Evolutionary conservation across 2,888 invertebrate species (phyloP), one percentile per base, ranked within the genome.

Genomic region (Priocnemis perturbator): DNA sequence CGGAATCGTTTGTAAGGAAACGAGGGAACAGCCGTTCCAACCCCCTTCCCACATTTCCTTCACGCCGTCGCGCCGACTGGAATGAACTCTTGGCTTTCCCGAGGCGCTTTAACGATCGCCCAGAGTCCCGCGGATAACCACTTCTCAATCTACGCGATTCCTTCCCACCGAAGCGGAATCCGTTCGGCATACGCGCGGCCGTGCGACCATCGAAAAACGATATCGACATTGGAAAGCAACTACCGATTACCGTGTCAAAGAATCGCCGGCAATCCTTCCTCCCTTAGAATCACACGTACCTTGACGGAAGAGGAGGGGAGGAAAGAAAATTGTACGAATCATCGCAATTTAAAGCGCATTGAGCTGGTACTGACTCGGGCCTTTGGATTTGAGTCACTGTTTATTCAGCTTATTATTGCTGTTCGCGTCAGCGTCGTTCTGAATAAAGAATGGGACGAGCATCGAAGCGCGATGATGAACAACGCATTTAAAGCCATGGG

Each of bases 1-100:
- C 69, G 14, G 69, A 71, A 70, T 76, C 78, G 74, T 81, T 73
- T 70, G 78, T 74, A 69, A 71, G 69, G 65, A 81, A 77, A 74
- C 74, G 78, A 66, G 76, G 67, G 73, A 73, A 75, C 70, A 69
- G 66, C 60, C 64, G 60, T 73, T 75, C 26, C 65, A 26, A 62
- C 64, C 56, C 67, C 56, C 67, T 52, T 26, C 60, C 60, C 52
- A 59, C 55, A 45, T 61, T 56, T 61, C 53, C 37, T 37, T 37
- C 37, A 9, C 37, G 14, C 37, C 37, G 37, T 9, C 37, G 11
- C 37, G 37, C 37, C 37, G 11, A 37, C 72, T 71, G 69, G 69
- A 67, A 71, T 53, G 67, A 69, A 76, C 72, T 55, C 61, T 58
- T 62, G 56, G 67, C 57, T 69, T 75, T 69, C 67, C 68, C 68